phyloP scores from a whole-genome alignment of 1,140 invertebrate species.

The Bombus superbus region DNA sequence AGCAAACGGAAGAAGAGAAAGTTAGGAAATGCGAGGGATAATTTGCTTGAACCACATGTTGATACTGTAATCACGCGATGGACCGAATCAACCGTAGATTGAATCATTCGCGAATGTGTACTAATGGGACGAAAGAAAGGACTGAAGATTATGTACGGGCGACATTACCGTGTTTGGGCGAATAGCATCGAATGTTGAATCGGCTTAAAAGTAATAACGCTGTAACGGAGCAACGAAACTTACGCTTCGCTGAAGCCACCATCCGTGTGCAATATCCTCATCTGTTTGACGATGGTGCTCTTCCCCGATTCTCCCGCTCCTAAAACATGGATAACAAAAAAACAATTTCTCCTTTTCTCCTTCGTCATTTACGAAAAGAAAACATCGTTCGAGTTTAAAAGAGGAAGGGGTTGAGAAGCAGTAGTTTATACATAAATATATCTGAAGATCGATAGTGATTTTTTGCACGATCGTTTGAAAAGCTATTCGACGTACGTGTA shows the following conservation, averaged over 20 bases:
- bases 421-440: neutral
- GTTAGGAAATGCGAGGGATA: neutral
- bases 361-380: neutral
- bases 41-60: conserved; percentile 34
- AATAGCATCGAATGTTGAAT: neutral
- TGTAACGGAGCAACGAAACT: conserved; percentile 75
- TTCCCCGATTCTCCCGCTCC: conserved; percentile 99
- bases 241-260: conserved; percentile 95
- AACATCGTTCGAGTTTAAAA: neutral
- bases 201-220: neutral
- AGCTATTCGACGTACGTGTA: neutral
- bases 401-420: too few species aligned
- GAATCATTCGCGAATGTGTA: conserved; percentile 46
- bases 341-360: conserved; percentile 4
- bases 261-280: conserved; percentile 99
- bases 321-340: conserved; percentile 72
- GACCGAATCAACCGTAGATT: conserved; percentile 16
- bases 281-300: conserved; percentile 99
- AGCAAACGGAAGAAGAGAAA: neutral
- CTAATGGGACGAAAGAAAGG: neutral
- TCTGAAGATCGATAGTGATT: neutral
- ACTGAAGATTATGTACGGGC: neutral
- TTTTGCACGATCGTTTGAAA: neutral
- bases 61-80: conserved; percentile 31
- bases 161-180: neutral